These are phyloP conservation scores for Enteromius fasciolatus DNA, from an alignment of 2,797 vertebrate genomes.

Conservation along the genomic window DNA sequence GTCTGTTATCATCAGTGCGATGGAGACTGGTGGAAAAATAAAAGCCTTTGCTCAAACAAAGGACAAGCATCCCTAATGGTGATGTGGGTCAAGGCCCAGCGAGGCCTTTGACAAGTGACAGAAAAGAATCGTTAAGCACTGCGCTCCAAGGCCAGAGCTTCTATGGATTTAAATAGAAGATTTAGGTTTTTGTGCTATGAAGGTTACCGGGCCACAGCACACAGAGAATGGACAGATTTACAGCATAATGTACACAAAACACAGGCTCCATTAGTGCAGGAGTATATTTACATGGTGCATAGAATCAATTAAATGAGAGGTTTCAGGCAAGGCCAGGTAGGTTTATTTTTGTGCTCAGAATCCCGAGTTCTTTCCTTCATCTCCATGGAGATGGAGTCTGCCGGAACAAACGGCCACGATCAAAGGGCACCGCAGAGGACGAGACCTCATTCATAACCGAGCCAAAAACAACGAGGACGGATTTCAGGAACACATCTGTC, in stretches of 20 bases:
- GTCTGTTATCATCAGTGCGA: slow-evolving; percentile 67
- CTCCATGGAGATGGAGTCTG: slow-evolving; percentile 57
- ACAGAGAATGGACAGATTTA: slow-evolving; percentile 40
- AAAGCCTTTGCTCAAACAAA: slow-evolving; percentile 68
- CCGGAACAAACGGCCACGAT: slow-evolving; percentile 51
- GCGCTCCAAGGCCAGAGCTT: slow-evolving; percentile 45
- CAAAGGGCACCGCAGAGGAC: slow-evolving; percentile 50
- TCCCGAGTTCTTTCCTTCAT: slow-evolving; percentile 51
- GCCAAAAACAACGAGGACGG: slow-evolving; percentile 38
- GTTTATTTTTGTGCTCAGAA: slow-evolving; percentile 48
- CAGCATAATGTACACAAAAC: slow-evolving; percentile 48
- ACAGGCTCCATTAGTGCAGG: slow-evolving; percentile 40
- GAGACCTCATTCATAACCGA: slow-evolving; percentile 46
- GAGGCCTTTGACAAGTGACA: slow-evolving; percentile 49
- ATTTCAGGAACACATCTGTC: background rate
- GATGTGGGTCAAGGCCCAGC: slow-evolving; percentile 51
- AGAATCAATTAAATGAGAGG: slow-evolving; percentile 41
- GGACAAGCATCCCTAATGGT: slow-evolving; percentile 60
- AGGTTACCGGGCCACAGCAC: slow-evolving; percentile 40
- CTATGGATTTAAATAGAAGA: slow-evolving; percentile 37
- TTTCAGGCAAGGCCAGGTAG: slow-evolving; percentile 47
- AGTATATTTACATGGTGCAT: slow-evolving; percentile 45
- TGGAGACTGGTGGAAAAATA: slow-evolving; percentile 66
- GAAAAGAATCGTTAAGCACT: slow-evolving; percentile 36
- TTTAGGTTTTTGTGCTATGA: slow-evolving; percentile 33